phyloP scores from a whole-genome alignment of 2,797 vertebrate species.

The Emydoidea blandingii region DNA sequence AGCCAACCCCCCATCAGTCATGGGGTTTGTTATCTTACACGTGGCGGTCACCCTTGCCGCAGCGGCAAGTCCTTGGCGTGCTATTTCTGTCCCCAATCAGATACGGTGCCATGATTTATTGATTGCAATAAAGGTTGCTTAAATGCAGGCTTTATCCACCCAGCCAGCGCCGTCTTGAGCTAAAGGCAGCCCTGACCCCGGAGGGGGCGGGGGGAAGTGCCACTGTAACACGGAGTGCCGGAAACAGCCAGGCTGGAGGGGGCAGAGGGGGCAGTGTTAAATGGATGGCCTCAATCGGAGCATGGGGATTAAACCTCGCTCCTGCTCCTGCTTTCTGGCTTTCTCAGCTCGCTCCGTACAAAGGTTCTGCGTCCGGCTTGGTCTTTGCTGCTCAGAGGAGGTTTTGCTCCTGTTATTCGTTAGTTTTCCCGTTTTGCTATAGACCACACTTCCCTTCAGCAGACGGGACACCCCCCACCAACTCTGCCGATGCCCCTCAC shows the following conservation, averaged over 20 bases:
- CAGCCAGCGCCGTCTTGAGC: slow-evolving; percentile 3
- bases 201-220: not conserved
- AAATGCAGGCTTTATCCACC: not conserved
- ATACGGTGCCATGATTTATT: slow-evolving; percentile 46
- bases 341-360: not conserved
- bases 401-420: not conserved
- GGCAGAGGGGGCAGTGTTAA: not conserved
- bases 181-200: slow-evolving; percentile 10
- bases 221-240: not conserved
- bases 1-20: not conserved
- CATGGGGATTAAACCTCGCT: not conserved
- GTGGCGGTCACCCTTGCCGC: not conserved
- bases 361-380: not conserved
- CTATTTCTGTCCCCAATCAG: slow-evolving; percentile 37
- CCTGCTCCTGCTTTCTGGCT: not conserved
- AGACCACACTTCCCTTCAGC: not conserved
- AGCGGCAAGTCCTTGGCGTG: not conserved
- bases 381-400: not conserved
- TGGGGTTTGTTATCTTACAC: not conserved
- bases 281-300: not conserved
- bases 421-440: not conserved
- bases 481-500: no score
- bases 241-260: not conserved
- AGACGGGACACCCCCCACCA: not conserved
- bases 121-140: slow-evolving; percentile 51